Conservation (phyloP, 2,888 invertebrate species). For the Sabellastarte sp. region DNA sequence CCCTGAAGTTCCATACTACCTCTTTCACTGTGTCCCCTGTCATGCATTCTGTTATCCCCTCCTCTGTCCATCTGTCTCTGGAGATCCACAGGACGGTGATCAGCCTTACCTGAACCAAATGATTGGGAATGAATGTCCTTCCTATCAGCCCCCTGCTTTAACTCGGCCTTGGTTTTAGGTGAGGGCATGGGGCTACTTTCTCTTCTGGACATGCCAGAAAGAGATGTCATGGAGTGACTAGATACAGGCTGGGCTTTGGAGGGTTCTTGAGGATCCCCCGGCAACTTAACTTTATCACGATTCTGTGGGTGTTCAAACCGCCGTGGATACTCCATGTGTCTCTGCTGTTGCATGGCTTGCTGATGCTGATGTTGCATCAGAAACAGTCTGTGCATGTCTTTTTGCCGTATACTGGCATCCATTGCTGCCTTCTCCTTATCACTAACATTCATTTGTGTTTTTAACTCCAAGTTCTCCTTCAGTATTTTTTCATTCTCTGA, state of each 20-base stretch:
- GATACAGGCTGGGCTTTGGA: not conserved
- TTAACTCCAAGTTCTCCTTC: constrained; percentile 58
- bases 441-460: constrained; percentile 54
- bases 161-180: not conserved
- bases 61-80: too few species aligned
- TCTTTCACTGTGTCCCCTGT: too few species aligned
- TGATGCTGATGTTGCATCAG: not conserved
- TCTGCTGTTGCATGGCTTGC: not conserved
- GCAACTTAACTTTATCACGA: not conserved
- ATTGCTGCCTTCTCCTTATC: not conserved
- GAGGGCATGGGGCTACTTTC: not conserved
- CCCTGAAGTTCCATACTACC: too few species aligned
- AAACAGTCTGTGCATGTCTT: not conserved
- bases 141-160: not conserved
- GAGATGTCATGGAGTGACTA: not conserved
- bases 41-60: too few species aligned
- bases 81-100: not conserved
- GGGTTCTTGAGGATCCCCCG: not conserved
- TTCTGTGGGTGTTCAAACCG: not conserved
- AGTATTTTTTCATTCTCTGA: constrained; percentile 58
- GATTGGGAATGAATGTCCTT: too few species aligned
- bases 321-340: not conserved
- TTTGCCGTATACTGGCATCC: too few species aligned
- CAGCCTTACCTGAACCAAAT: not conserved
- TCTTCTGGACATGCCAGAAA: not conserved